Evolutionary conservation across 2,113 vertebrate genomes (phyloP).

Genomic region (Dryoscopus gambensis): DNA sequence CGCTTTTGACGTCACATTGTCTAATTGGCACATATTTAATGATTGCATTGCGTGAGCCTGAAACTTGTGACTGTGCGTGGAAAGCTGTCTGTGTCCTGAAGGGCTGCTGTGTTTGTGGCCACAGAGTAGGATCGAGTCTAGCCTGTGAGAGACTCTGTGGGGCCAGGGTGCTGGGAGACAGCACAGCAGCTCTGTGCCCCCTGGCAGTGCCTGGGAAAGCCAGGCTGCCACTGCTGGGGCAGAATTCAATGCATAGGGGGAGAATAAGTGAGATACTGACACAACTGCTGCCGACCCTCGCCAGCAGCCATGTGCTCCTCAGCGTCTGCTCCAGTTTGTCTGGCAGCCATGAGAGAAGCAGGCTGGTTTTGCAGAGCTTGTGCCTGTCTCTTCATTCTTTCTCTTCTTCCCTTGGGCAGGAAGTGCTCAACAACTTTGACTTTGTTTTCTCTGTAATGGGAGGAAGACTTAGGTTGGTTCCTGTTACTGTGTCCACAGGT

Average conservation of each 20-base stretch:
- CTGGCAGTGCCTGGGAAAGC: background rate
- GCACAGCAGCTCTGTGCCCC: background rate
- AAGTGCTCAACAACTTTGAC: background rate
- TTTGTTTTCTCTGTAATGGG: background rate
- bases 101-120: background rate
- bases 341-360: background rate
- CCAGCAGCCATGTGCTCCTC: background rate
- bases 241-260: accelerated
- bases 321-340: background rate
- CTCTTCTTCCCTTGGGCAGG: background rate
- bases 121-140: accelerated
- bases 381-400: background rate
- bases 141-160: background rate
- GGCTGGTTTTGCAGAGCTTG: background rate
- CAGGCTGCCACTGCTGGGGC: background rate
- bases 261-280: background rate
- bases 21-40: slow-evolving; percentile 13
- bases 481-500: background rate
- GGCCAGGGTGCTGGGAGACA: background rate
- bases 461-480: background rate
- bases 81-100: background rate
- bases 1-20: slow-evolving; percentile 18
- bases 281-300: background rate
- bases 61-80: background rate
- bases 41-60: background rate